Evolutionary conservation across 92 coral and sea anemone species (phyloP).

Genomic region (Porites cylindrica): DNA sequence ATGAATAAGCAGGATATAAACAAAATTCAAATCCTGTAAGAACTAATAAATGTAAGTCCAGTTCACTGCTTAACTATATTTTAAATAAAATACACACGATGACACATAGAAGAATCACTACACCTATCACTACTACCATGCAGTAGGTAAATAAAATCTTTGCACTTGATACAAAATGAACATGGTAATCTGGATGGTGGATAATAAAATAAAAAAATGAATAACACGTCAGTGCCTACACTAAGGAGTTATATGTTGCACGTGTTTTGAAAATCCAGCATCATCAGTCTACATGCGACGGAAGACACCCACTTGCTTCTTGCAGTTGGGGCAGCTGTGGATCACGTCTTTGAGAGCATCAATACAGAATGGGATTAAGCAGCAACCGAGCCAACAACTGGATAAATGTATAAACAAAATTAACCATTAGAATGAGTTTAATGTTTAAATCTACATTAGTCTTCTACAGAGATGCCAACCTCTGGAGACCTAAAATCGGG

Average conservation of each 20-base stretch:
- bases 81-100: no score
- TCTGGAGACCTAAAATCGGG: no score
- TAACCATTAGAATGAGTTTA: no score
- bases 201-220: neutral
- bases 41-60: no score
- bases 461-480: no score
- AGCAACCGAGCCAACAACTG: slow-evolving; percentile 80
- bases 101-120: no score
- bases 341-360: slow-evolving; percentile 82
- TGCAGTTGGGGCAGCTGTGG: slow-evolving; percentile 87
- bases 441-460: no score
- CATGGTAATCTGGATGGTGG: neutral
- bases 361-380: slow-evolving; percentile 84
- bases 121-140: no score
- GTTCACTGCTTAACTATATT: no score
- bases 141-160: neutral
- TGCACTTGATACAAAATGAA: no score
- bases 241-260: neutral
- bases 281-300: slow-evolving; percentile 66
- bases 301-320: slow-evolving; percentile 80
- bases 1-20: no score
- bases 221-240: neutral
- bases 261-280: neutral
- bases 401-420: neutral
- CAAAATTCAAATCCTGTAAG: no score